Evolutionary conservation across 2,797 vertebrate genomes (phyloP).

Genomic region (Aythya fuligula): DNA sequence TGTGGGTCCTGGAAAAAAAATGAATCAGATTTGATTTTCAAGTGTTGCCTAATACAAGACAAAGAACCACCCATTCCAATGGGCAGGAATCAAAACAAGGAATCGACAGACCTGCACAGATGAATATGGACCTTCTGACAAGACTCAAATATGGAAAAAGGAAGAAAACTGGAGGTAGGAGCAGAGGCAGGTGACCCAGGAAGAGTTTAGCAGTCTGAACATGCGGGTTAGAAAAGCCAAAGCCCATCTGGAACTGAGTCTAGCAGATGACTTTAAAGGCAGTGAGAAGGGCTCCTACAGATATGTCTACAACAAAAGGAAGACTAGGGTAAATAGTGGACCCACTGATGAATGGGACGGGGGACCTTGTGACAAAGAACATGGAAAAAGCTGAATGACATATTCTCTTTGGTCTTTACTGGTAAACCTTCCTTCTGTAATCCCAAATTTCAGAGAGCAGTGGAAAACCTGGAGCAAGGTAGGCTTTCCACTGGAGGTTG

Average conservation of each 20-base stretch:
- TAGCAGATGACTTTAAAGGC: not conserved
- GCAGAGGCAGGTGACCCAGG: not conserved
- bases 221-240: not conserved
- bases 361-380: no score
- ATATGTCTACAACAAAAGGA: not conserved
- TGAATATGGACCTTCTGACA: not conserved
- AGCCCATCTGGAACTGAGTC: not conserved
- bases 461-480: not conserved
- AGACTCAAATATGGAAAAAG: not conserved
- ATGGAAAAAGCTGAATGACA: not conserved
- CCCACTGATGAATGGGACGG: no score
- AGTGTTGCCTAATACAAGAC: not conserved
- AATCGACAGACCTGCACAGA: not conserved
- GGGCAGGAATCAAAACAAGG: not conserved
- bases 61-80: not conserved
- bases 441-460: not conserved
- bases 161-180: not conserved
- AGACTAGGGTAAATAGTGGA: no score
- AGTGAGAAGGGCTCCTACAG: not conserved
- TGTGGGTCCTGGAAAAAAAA: not conserved
- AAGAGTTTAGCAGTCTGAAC: not conserved
- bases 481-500: not conserved
- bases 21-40: not conserved
- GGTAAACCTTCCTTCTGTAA: not conserved
- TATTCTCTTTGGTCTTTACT: not conserved